These are phyloP conservation scores for Drosophila tsacasi DNA, from an alignment of 1,140 invertebrate species.

Conservation along the genomic window DNA sequence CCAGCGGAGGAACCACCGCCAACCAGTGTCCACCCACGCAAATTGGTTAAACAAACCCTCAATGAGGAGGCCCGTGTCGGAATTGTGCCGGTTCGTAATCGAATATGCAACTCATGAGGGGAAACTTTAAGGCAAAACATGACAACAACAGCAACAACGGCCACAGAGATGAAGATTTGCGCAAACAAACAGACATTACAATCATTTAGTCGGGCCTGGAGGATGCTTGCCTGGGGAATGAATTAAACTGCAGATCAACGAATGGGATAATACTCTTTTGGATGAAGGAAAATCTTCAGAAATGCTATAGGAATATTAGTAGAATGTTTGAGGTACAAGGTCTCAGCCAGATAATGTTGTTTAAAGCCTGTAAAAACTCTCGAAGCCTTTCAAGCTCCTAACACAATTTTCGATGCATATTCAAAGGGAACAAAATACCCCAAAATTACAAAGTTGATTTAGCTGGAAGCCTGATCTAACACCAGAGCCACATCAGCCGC, in stretches of 20 bases:
- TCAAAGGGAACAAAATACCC: slow-evolving; percentile 14
- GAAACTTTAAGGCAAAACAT: slow-evolving; percentile 51
- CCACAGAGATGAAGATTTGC: slow-evolving; percentile 53
- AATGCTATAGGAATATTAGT: not conserved
- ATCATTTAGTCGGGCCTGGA: slow-evolving; percentile 32
- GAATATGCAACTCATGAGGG: slow-evolving; percentile 57
- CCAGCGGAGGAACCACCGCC: slow-evolving; percentile 16
- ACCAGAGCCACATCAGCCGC: slow-evolving; percentile 32
- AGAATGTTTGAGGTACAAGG: not conserved
- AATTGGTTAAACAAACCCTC: slow-evolving; percentile 57
- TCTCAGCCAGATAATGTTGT: not conserved
- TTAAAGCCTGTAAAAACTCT: too few species aligned
- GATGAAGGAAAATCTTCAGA: too few species aligned
- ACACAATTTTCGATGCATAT: not conserved
- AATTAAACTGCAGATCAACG: not conserved
- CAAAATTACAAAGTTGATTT: slow-evolving; percentile 59
- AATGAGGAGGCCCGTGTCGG: slow-evolving; percentile 32
- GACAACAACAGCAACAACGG: slow-evolving; percentile 24
- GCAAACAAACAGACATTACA: slow-evolving; percentile 53
- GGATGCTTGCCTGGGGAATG: slow-evolving; percentile 8
- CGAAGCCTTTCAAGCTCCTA: not conserved
- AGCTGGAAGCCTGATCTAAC: slow-evolving; percentile 49
- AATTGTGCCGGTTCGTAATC: slow-evolving; percentile 41
- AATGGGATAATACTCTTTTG: not conserved
- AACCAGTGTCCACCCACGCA: slow-evolving; percentile 74